Evolutionary conservation across 2,888 invertebrate genomes (phyloP).

Genomic region (Frankliniella fusca): DNA sequence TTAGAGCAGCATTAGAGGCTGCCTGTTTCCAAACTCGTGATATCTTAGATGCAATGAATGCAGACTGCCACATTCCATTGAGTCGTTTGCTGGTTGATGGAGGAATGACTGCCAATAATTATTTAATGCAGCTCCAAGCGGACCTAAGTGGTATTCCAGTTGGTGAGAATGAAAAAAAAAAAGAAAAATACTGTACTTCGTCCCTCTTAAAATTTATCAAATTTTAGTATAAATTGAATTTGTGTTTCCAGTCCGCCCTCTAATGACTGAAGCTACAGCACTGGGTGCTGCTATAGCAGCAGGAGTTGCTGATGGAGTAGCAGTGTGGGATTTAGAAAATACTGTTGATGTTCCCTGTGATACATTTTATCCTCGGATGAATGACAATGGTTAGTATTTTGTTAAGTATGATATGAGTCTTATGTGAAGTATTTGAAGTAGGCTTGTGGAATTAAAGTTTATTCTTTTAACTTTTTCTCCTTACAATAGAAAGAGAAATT

Average conservation of each 20-base stretch:
- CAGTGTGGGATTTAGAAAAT: conserved; percentile 53
- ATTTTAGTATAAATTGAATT: conserved; percentile 14
- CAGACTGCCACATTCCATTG: conserved; percentile 71
- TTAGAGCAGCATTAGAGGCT: conserved; percentile 88
- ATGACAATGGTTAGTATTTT: conserved; percentile 54
- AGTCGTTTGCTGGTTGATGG: conserved; percentile 81
- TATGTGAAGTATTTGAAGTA: not conserved
- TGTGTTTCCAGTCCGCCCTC: conserved; percentile 60
- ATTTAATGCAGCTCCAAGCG: conserved; percentile 91
- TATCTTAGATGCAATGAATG: conserved; percentile 87
- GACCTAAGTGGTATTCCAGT: conserved; percentile 87
- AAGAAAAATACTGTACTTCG: not conserved
- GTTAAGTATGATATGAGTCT: not conserved
- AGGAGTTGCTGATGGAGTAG: conserved; percentile 65
- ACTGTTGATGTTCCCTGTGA: conserved; percentile 53
- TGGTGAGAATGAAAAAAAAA: conserved; percentile 47
- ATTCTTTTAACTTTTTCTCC: conserved; percentile 39
- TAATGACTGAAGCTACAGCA: conserved; percentile 90
- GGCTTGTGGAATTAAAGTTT: conserved; percentile 4
- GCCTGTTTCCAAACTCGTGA: conserved; percentile 94
- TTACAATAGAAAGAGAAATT: conserved; percentile 65
- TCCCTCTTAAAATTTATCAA: not conserved
- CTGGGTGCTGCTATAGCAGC: conserved; percentile 93
- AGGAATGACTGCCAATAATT: conserved; percentile 88
- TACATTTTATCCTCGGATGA: conserved; percentile 64